A percentile compares a stretch with the other conserved stretches of the same genome.
phyloP scores from a whole-genome alignment of 2,113 vertebrate species.

The Callipepla squamata region DNA sequence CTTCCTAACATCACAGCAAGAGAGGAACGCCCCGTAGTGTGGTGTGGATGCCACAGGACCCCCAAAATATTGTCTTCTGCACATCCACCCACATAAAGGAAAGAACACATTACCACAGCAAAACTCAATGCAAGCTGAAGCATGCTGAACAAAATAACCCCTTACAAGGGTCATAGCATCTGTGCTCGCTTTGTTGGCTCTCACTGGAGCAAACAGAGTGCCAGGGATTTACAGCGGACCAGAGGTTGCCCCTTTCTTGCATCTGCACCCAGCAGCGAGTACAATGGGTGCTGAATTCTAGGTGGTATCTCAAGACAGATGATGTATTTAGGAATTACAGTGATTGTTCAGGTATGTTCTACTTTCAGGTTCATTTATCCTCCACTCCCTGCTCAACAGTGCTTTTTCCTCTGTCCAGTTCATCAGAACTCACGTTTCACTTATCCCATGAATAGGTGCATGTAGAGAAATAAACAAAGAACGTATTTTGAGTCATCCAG shows the following conservation, averaged over 20 bases:
- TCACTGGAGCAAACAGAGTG: neutral
- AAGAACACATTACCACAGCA: neutral
- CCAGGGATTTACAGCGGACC: neutral
- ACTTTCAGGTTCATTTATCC: neutral
- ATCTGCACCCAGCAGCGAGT: neutral
- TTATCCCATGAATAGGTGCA: neutral
- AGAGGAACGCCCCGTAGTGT: neutral
- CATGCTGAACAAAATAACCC: neutral
- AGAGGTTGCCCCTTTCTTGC: neutral
- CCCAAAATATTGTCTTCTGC: neutral
- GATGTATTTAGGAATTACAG: neutral
- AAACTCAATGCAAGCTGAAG: neutral
- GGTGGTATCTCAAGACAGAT: neutral
- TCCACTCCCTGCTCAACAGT: neutral
- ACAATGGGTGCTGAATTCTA: neutral
- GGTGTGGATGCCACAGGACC: neutral
- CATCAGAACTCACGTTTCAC: neutral
- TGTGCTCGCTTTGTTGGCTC: neutral
- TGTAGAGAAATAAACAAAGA: constrained; percentile 24
- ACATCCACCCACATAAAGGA: fast-evolving
- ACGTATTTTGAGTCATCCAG: neutral
- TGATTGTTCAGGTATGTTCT: neutral
- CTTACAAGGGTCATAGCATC: neutral
- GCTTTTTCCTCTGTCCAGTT: neutral
- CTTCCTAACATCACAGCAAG: neutral